phyloP scores from a whole-genome alignment of 2,888 invertebrate species.

The Cantharis rustica region DNA sequence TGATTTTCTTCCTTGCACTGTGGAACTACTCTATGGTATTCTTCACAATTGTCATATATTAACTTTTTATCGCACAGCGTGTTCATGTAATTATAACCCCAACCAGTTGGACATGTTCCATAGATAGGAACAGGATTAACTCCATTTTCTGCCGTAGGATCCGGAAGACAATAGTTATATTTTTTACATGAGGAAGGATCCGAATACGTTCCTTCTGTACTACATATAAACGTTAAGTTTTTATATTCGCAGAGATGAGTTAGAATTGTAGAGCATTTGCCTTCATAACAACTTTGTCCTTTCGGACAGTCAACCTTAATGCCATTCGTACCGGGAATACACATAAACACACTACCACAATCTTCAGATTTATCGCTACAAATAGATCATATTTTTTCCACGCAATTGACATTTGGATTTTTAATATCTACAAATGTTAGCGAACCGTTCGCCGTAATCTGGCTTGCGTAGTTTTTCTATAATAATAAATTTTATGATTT shows the following conservation, averaged over 20 bases:
- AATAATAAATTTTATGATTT: too few species aligned
- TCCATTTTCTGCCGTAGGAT: not conserved
- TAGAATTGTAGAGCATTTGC: not conserved
- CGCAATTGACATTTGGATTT: not conserved
- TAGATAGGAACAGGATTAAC: not conserved
- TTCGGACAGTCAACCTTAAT: not conserved
- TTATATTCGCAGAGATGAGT: not conserved
- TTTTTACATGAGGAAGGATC: slow-evolving; percentile 3
- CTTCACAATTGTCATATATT: not conserved
- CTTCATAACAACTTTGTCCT: not conserved
- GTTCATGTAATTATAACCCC: not conserved
- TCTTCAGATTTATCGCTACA: not conserved
- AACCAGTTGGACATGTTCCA: not conserved
- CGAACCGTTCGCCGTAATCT: too few species aligned
- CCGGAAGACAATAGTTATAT: not conserved
- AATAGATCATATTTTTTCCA: not conserved
- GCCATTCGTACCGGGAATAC: not conserved
- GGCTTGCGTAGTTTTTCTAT: too few species aligned
- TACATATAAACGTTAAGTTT: not conserved
- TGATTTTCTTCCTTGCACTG: not conserved
- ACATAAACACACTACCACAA: not conserved
- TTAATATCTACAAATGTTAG: too few species aligned
- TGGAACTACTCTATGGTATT: not conserved
- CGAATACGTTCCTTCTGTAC: not conserved
- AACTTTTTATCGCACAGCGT: not conserved